Percentiles rank a stretch among this genome's conserved stretches.
phyloP scores from a whole-genome alignment of 2,888 invertebrate genomes.

The Sphaeridia pumilis region DNA sequence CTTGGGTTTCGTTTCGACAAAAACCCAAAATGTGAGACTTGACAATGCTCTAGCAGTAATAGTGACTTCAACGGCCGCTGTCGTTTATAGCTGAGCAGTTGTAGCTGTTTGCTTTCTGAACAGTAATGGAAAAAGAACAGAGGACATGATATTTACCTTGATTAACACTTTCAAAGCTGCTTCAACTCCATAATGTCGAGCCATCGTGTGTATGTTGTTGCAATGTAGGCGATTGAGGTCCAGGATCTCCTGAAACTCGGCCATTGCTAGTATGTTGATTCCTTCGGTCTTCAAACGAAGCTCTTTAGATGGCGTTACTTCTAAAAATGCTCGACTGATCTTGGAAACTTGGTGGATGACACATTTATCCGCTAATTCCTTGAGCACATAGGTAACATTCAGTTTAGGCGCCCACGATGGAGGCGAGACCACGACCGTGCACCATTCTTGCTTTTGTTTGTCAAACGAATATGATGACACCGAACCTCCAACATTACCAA shows the following conservation, averaged over 20 bases:
- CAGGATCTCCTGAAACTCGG: constrained; percentile 61
- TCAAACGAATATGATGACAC: constrained; percentile 64
- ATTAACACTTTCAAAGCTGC: constrained; percentile 66
- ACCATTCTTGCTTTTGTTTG: constrained; percentile 64
- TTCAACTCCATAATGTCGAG: constrained; percentile 87
- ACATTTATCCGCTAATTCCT: constrained; percentile 55
- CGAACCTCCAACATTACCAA: constrained; percentile 42
- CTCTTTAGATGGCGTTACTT: constrained; percentile 40
- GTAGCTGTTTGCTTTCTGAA: no score
- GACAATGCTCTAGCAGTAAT: no score
- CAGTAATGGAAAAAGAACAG: no score
- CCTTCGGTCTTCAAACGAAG: constrained; percentile 84
- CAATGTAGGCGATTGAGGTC: constrained; percentile 74
- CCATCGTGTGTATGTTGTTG: constrained; percentile 87
- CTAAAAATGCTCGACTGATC: constrained; percentile 75
- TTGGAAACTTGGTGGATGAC: constrained; percentile 66
- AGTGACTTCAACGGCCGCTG: no score
- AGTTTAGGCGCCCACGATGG: constrained; percentile 53
- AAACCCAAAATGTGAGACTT: no score
- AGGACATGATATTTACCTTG: no score
- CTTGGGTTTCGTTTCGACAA: no score
- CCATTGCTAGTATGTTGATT: constrained; percentile 80
- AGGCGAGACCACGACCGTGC: constrained; percentile 60
- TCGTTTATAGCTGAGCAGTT: no score
- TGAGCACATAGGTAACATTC: constrained; percentile 62